Evolutionary conservation across 1,140 invertebrate species (phyloP), one percentile per base, ranked within the genome.

Genomic region (Drosophila chauvacae): DNA sequence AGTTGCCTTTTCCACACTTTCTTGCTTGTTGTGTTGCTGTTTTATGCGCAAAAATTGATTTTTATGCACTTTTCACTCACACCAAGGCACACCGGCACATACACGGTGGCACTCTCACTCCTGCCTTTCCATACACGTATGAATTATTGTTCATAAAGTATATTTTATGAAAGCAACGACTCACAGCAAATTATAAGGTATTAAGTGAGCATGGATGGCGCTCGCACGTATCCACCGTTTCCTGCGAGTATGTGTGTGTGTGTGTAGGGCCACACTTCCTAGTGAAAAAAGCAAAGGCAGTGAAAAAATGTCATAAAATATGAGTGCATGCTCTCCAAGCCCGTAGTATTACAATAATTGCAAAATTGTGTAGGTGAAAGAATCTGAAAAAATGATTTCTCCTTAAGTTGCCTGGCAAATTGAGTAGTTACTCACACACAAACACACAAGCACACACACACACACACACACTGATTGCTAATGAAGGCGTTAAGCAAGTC

Each of bases 71-170:
- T 90, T 90, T 69, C 66, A 68, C 70, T 65, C 77, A 71, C 55
- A 69, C 65, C 28, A 20, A n/a, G 26, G 20, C 26, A 51, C 39
- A 39, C 28, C 53, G 55, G 64, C 47, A 39, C 23, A 58, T 39
- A 56, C 33, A 62, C 18, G 35, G 20, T 20, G n/a, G 53, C 53
- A 51, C 64, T 47, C 37, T 37, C 41, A 64, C 58, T 53, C 41
- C n/a, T 50, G 65, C 60, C 33, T 41, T 33, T 55, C 58, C 75
- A 78, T 66, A 80, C 81, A 62, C 70, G 80, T 85, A 85, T 90
- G 85, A 90, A 90, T 90, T 90, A 90, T 90, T 90, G 85, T 85
- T 90, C 85, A 85, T 90, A 90, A 85, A 90, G 85, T 85, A 90
- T 85, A 85, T 90, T 90, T 90, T 90, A 90, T 90, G 85, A 90